Percentiles rank a stretch among this genome's conserved stretches.
phyloP scores from a whole-genome alignment of 2,797 vertebrate species.

The Hafferia zeledoni region DNA sequence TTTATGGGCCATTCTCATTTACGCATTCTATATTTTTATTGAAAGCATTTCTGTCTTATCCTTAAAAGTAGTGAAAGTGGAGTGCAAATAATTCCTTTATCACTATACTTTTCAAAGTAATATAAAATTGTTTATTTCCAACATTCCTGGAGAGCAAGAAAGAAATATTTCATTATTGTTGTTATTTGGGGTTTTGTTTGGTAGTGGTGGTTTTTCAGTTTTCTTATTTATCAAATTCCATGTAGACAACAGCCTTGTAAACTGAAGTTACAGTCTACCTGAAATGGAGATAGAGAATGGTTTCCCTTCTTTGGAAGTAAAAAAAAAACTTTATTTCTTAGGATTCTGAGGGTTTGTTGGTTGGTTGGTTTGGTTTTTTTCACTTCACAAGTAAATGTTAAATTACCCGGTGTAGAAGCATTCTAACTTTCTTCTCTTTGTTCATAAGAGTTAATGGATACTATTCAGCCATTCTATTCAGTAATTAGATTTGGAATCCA shows the following conservation, averaged over 20 bases:
- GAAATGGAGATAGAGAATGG: neutral
- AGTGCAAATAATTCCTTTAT: neutral
- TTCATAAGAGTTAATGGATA: neutral
- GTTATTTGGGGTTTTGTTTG: too few species aligned
- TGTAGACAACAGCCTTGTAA: neutral
- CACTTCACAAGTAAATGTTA: neutral
- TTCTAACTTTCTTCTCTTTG: neutral
- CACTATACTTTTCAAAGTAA: neutral
- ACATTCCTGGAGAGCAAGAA: neutral
- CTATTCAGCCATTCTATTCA: neutral
- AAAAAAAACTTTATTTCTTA: neutral
- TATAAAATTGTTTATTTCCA: neutral
- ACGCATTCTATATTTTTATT: neutral
- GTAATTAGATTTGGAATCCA: slow-evolving; percentile 10
- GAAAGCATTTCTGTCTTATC: neutral
- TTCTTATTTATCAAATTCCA: neutral
- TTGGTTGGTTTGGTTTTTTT: neutral
- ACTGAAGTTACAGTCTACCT: neutral
- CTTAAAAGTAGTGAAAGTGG: neutral
- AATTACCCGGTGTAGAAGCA: neutral
- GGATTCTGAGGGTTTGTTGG: neutral
- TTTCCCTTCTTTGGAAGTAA: neutral
- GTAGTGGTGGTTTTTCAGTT: neutral
- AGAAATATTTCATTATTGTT: neutral
- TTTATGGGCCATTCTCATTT: neutral